These are phyloP conservation scores for Lithophane semibrunnea DNA, from an alignment of 2,888 invertebrate genomes.

Conservation along the genomic window DNA sequence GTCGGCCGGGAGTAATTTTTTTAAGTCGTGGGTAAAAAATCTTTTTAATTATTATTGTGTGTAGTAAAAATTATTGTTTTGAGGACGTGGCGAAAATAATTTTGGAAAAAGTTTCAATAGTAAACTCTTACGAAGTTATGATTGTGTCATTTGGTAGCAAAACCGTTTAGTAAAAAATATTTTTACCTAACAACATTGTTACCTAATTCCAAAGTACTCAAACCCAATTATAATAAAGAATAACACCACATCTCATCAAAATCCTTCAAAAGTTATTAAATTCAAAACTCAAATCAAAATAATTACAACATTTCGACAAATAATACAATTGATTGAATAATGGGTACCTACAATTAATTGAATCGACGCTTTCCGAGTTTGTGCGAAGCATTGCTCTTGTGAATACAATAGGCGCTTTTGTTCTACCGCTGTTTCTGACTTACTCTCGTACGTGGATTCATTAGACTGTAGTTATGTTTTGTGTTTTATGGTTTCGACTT, in stretches of 20 bases:
- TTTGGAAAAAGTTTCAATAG: neutral
- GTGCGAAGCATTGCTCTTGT: constrained; percentile 52
- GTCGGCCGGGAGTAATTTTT: too few relatives aligned
- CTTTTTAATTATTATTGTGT: neutral
- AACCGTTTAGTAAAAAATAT: too few relatives aligned
- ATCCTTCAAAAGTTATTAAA: constrained; percentile 36
- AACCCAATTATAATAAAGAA: constrained; percentile 11
- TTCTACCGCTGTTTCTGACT: constrained; percentile 41
- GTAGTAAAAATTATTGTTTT: too few relatives aligned
- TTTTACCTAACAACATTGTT: neutral
- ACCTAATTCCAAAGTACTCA: neutral
- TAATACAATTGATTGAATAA: constrained; percentile 53
- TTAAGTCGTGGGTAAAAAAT: too few relatives aligned
- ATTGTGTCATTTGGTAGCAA: too few relatives aligned
- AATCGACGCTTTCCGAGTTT: constrained; percentile 53
- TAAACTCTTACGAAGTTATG: neutral
- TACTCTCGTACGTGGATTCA: constrained; percentile 33
- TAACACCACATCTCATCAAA: constrained; percentile 30
- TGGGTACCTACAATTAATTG: constrained; percentile 42
- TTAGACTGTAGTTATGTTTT: constrained; percentile 37
- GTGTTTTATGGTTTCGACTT: constrained; percentile 2
- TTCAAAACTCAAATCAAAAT: constrained; percentile 50
- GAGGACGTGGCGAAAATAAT: neutral
- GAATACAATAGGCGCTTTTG: constrained; percentile 56
- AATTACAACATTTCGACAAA: constrained; percentile 46